Base-by-base conservation (phyloP, 1,140 invertebrate species). In the Ostrea edulis region DNA sequence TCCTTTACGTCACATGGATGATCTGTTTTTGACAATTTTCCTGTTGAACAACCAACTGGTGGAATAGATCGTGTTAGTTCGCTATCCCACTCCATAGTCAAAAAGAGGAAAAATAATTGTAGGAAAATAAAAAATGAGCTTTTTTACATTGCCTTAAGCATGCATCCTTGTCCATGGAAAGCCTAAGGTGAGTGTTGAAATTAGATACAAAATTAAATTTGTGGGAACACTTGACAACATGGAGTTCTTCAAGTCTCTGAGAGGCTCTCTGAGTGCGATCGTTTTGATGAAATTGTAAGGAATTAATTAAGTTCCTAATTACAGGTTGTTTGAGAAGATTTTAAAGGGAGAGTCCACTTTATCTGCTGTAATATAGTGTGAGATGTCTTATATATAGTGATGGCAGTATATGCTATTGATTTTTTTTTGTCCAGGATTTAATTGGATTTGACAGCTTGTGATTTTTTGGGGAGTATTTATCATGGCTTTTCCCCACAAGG, bases 131-230 rank as follows among this genome's bases (percentile, higher is more conserved):
- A 12, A 62, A 77, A 77, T 29, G 12, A 0, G 22, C 25, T 12
- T 14, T 77, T 25, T 25, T 25, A 12, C 14, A 77, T 25, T 14
- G 29, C 68, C 68, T 2, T 22, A 14, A 29, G 68, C 68, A 77
- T 25, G 68, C 68, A 77, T 25, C 68, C 5, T 35, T 77, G 58
- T 25, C 68, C 29, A 77, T 35, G 2, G 22, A 29, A 35, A 77
- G 68, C 22, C 9, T 35, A 14, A 44, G 68, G 68, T 25, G 29
- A 29, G 4, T 29, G 25, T 77, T 9, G 12, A 25, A 77, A 77
- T 77, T 77, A 77, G 35, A 77, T 25, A 35, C 22, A 35, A 25
- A 77, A 77, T 77, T 77, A 9, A 77, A 77, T 77, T 77, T 77
- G 68, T 77, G 12, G 25, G 25, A 77, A 25, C 68, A 29, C 20